Percentiles rank a stretch among this genome's conserved stretches.
Evolutionary conservation across 2,888 invertebrate genomes (phyloP).

Genomic region (Xanthia togata): DNA sequence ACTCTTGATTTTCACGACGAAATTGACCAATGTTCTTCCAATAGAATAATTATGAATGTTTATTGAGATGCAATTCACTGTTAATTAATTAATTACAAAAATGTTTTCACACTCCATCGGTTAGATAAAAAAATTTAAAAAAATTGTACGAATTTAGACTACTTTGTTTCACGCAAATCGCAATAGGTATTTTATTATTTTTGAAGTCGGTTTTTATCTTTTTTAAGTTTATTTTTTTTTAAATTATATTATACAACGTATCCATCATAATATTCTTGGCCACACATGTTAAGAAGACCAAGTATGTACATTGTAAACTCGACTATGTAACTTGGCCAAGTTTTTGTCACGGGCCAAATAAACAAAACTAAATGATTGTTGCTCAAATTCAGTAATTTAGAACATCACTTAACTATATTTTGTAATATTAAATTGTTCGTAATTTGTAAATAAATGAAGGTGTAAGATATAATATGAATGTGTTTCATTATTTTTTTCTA

Average conservation of each 20-base stretch:
- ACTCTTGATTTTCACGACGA: not conserved
- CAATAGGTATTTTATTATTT: not conserved
- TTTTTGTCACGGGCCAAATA: conserved; percentile 41
- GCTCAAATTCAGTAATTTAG: conserved; percentile 76
- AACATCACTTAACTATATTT: conserved; percentile 73
- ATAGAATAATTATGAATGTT: not conserved
- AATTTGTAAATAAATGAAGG: conserved; percentile 86
- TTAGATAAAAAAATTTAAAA: not conserved
- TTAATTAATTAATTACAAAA: conserved; percentile 1
- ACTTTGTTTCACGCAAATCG: not conserved
- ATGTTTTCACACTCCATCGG: no score
- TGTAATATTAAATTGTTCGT: conserved; percentile 76
- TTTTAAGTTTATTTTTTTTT: not conserved
- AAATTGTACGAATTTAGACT: not conserved
- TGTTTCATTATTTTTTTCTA: conserved; percentile 65
- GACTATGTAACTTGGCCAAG: conserved; percentile 37
- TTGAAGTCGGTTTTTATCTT: not conserved
- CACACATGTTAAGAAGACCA: conserved; percentile 1
- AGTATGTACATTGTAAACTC: conserved; percentile 27
- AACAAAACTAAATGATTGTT: conserved; percentile 52
- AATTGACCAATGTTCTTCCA: conserved; percentile 8
- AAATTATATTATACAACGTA: conserved; percentile 2
- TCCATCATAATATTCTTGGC: conserved; percentile 23
- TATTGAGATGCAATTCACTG: conserved; percentile 4
- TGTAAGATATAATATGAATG: conserved; percentile 80